Percentiles rank a stretch among this genome's conserved stretches.
Conservation (phyloP, 2,888 invertebrate species). For the Drosophila aldrichi region DNA sequence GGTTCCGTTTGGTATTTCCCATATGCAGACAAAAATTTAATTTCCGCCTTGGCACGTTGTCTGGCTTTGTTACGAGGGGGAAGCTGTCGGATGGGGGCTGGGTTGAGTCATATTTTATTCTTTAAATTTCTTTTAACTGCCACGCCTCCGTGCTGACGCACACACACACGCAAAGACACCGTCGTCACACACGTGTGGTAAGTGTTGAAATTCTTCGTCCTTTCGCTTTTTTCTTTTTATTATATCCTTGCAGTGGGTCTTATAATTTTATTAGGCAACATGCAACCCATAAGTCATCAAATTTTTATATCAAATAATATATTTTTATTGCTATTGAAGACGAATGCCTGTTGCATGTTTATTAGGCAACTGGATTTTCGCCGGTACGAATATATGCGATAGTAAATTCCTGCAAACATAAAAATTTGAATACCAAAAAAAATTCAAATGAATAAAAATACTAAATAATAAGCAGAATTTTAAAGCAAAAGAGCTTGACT, state of each 20-base stretch:
- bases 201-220: constrained; percentile 14
- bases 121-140: constrained; percentile 21
- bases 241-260: constrained; percentile 1
- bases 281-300: constrained; percentile 4
- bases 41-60: constrained; percentile 39
- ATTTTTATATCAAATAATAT: constrained; percentile 15
- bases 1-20: neutral
- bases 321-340: constrained; percentile 5
- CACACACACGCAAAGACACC: neutral
- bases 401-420: neutral
- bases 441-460: constrained; percentile 1
- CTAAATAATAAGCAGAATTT: neutral
- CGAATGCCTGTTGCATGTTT: constrained; percentile 3
- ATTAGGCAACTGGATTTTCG: neutral
- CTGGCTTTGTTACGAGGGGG: neutral
- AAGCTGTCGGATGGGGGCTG: neutral
- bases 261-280: constrained; percentile 15
- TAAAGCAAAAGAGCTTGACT: neutral
- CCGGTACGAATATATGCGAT: neutral
- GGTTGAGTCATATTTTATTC: constrained; percentile 24
- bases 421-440: neutral
- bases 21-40: constrained; percentile 41
- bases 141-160: neutral
- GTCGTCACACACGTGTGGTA: neutral
- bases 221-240: constrained; percentile 17